These are phyloP conservation scores for Rhipidura dahli DNA, from an alignment of 2,113 vertebrate species.

Conservation along the genomic window DNA sequence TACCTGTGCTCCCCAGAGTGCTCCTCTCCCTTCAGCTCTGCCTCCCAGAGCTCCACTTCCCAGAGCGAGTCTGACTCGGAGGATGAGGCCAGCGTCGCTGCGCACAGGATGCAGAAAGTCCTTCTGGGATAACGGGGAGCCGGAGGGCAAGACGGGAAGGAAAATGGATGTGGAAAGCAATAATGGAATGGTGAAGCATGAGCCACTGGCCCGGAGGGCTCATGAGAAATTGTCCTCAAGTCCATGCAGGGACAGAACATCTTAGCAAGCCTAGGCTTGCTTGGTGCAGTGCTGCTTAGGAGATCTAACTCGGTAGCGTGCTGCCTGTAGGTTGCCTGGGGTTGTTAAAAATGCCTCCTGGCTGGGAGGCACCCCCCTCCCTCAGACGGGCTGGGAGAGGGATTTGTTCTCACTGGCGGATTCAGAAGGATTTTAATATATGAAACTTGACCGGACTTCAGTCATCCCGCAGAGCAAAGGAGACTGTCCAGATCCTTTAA, in stretches of 20 bases:
- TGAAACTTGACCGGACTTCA: neutral
- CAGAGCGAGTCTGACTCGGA: slow-evolving; percentile 95
- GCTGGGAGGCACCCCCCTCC: neutral
- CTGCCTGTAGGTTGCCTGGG: slow-evolving; percentile 23
- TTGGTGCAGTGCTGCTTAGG: slow-evolving; percentile 1
- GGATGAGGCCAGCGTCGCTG: slow-evolving; percentile 87
- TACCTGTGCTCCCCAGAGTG: slow-evolving; percentile 92
- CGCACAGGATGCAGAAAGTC: slow-evolving; percentile 92
- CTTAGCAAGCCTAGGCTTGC: slow-evolving; percentile 16
- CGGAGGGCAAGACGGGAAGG: neutral
- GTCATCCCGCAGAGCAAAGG: slow-evolving; percentile 4
- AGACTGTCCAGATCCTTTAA: neutral
- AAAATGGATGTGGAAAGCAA: neutral
- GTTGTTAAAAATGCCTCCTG: slow-evolving; percentile 13
- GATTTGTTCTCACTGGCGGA: slow-evolving; percentile 5
- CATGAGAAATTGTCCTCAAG: neutral
- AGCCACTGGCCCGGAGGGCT: neutral
- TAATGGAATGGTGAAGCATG: neutral
- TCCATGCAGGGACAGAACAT: neutral
- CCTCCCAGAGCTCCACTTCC: slow-evolving; percentile 93
- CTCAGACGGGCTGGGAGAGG: neutral
- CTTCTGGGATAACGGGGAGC: slow-evolving; percentile 83
- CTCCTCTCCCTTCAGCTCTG: slow-evolving; percentile 89
- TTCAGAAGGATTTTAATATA: neutral
- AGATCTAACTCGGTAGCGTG: neutral